Conservation (phyloP, 2,113 vertebrate species). For the Oryctolagus cuniculus region DNA sequence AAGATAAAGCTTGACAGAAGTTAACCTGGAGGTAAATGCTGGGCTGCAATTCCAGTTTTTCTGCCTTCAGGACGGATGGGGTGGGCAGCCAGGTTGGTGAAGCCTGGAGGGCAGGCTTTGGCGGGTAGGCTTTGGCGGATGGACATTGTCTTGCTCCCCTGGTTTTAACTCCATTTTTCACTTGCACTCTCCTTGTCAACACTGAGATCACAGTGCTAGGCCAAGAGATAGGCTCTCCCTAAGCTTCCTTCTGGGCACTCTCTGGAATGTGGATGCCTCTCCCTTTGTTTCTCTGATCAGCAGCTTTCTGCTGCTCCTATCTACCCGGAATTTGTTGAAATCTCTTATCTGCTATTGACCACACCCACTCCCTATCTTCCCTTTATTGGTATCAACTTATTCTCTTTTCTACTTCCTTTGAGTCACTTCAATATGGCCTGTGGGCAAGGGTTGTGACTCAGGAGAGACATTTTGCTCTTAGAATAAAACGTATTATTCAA, state of each 20-base stretch:
- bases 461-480: background rate
- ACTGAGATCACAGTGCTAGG: background rate
- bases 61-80: background rate
- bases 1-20: conserved; percentile 32
- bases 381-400: conserved; percentile 32
- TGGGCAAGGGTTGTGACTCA: background rate
- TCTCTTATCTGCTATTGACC: conserved; percentile 40
- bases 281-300: background rate
- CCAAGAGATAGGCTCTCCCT: background rate
- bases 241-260: background rate
- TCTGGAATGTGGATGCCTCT: background rate
- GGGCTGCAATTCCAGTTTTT: conserved; percentile 68
- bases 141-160: background rate
- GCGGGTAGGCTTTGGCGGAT: background rate
- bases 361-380: background rate
- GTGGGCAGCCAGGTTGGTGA: background rate
- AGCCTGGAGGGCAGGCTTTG: background rate
- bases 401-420: conserved; percentile 34
- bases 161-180: background rate
- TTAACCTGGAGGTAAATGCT: conserved; percentile 28
- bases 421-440: background rate
- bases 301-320: background rate
- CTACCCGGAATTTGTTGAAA: conserved; percentile 9
- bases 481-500: background rate
- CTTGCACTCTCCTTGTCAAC: background rate